These are phyloP conservation scores for Halichoerus grypus DNA, from an alignment of 2,113 vertebrate species.

Conservation along the genomic window DNA sequence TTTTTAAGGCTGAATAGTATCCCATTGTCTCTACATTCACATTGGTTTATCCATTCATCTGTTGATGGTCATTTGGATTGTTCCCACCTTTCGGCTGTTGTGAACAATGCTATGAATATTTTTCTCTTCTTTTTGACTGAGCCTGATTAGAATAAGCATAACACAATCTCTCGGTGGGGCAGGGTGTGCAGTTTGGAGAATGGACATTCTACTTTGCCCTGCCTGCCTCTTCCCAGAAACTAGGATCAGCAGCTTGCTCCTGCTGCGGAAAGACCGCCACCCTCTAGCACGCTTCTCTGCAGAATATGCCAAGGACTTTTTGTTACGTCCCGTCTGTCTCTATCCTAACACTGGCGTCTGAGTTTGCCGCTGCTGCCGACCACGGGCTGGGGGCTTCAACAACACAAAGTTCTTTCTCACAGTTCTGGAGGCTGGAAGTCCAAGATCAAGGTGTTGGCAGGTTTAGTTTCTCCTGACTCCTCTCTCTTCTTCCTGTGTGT, in stretches of 20 bases:
- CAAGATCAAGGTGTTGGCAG: neutral
- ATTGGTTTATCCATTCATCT: neutral
- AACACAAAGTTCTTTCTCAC: neutral
- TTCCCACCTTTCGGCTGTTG: neutral
- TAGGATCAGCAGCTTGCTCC: neutral
- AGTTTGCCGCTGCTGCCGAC: neutral
- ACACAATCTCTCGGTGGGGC: neutral
- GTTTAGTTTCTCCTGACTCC: neutral
- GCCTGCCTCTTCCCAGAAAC: neutral
- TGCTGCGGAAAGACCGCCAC: neutral
- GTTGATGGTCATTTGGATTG: neutral
- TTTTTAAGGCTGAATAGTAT: neutral
- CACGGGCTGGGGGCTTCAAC: neutral
- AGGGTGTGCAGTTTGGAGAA: neutral
- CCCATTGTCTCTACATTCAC: neutral
- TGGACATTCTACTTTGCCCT: neutral
- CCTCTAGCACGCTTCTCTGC: neutral
- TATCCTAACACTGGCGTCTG: neutral
- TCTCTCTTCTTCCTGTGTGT: neutral
- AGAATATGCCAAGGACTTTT: neutral
- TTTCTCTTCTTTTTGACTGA: neutral
- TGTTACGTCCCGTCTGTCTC: neutral
- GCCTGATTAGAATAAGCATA: neutral
- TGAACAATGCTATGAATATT: neutral
- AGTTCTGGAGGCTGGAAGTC: neutral